Evolutionary conservation across 2,797 vertebrate genomes (phyloP), one percentile per base, ranked within the genome.

Genomic region (Phrynocephalus guinanensis): DNA sequence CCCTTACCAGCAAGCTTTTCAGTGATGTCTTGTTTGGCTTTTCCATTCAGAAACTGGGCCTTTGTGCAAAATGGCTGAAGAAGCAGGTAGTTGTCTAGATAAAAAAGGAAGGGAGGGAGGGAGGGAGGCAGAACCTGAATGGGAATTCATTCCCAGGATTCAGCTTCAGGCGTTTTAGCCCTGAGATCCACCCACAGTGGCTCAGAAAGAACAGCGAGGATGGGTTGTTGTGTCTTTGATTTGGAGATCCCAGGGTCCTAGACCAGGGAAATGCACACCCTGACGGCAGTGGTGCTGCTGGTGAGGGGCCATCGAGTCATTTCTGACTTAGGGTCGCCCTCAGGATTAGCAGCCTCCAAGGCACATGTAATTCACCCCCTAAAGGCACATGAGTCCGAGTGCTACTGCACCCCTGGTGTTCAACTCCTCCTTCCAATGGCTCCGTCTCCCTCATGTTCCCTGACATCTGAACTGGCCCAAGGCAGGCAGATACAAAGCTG

Each of bases 61-160:
- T 99, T 99, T 90, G 97, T 98, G 96, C 98, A 99, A 95, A 99
- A 97, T 0, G 98, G 98, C 94, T 99, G 98, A 73, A 99, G 98
- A 56, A 99, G 98, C 86, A 98, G 95, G 26, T 95, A 95, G 90
- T 97, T 98, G 92, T 99, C 98, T 98, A 90, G 90, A 97, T 72
- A 82, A 56, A 88, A 94, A 94, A 11, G 79, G 38, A 4, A 60
- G 83, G 63, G 2, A 79, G 0, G 0, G 60, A 15, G 18, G 60
- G 52, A 50, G 24, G 16, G n/a, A 3, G 10, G 16, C 3, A 48
- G 52, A 8, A 16, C 22, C 0, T 50, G 16, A 38, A 72, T 63
- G 60, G 13, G 60, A 20, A 63, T 6, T 63, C 85, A 63, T 6
- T 63, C 85, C 66, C 48, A 63, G 26, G 24, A 50, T 73, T 66